Evolutionary conservation across 2,888 invertebrate genomes (phyloP).

Genomic region (Nebria brevicollis): DNA sequence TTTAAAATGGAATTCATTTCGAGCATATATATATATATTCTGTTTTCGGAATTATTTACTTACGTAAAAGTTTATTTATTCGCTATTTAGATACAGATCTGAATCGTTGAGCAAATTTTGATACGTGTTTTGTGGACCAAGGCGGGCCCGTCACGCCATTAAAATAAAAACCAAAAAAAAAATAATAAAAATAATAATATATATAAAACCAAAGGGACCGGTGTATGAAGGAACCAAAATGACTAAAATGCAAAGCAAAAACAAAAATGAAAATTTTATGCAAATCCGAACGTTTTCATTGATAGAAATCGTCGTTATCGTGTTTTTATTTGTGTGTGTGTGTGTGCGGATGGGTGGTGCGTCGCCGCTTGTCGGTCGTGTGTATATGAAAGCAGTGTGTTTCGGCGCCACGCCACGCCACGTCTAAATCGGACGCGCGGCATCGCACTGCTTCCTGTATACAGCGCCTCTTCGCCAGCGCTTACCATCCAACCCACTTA

Average conservation of each 20-base stretch:
- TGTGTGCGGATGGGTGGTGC: neutral
- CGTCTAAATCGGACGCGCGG: conserved; percentile 42
- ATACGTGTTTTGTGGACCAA: conserved; percentile 8
- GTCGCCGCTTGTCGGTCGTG: neutral
- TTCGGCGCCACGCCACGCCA: conserved; percentile 2
- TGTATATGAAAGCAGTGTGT: conserved; percentile 38
- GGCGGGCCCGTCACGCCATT: neutral
- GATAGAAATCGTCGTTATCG: conserved; percentile 20
- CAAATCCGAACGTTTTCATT: conserved; percentile 22
- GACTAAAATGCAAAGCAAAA: conserved; percentile 17
- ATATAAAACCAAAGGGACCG: conserved; percentile 20
- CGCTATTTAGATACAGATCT: no score
- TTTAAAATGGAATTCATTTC: no score
- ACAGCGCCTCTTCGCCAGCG: conserved; percentile 40
- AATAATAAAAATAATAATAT: neutral
- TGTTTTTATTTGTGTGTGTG: conserved; percentile 1
- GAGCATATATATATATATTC: no score
- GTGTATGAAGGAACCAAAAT: conserved; percentile 29
- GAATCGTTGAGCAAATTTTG: no score
- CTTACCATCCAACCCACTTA: conserved; percentile 51
- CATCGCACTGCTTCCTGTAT: conserved; percentile 44
- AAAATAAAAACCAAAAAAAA: neutral
- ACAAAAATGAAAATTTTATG: neutral
- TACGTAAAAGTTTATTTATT: no score
- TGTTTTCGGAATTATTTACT: no score